Percentiles rank a stretch among this genome's conserved stretches.
Conservation (phyloP, 2,797 vertebrate species). For the Tolypeutes matacus region DNA sequence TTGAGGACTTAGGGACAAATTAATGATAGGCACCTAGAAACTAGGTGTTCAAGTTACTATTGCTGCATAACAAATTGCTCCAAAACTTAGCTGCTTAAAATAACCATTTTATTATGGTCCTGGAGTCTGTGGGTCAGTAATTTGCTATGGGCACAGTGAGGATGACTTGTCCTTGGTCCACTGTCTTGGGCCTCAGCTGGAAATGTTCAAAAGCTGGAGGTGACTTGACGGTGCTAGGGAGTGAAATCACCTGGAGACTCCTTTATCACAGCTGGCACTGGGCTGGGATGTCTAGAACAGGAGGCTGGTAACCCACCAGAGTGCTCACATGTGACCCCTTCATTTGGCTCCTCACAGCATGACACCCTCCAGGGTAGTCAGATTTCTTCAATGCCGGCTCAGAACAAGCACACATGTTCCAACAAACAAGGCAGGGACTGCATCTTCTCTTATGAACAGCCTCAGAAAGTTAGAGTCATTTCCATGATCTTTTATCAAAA, state of each 20-base stretch:
- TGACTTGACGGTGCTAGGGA: neutral
- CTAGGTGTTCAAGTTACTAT: neutral
- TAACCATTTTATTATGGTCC: neutral
- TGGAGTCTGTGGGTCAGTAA: neutral
- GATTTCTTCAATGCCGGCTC: neutral
- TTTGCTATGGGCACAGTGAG: neutral
- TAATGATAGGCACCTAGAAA: neutral
- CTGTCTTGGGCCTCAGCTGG: neutral
- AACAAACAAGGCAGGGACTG: neutral
- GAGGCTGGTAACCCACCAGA: neutral
- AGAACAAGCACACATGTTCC: neutral
- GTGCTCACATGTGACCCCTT: neutral
- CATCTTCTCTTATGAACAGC: neutral
- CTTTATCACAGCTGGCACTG: neutral
- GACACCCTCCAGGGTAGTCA: neutral
- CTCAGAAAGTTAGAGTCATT: neutral
- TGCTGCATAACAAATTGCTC: neutral
- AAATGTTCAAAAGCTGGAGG: neutral
- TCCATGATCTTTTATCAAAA: neutral
- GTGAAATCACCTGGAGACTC: neutral
- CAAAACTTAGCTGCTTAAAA: slow-evolving; percentile 19
- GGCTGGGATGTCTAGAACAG: neutral
- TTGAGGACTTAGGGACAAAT: neutral
- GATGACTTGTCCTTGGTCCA: neutral
- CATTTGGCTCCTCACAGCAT: neutral